Percentiles rank a stretch among this genome's conserved stretches.
These are phyloP conservation scores for Aphelenchoides fujianensis DNA, from an alignment of 1,140 invertebrate species.

Conservation along the genomic window DNA sequence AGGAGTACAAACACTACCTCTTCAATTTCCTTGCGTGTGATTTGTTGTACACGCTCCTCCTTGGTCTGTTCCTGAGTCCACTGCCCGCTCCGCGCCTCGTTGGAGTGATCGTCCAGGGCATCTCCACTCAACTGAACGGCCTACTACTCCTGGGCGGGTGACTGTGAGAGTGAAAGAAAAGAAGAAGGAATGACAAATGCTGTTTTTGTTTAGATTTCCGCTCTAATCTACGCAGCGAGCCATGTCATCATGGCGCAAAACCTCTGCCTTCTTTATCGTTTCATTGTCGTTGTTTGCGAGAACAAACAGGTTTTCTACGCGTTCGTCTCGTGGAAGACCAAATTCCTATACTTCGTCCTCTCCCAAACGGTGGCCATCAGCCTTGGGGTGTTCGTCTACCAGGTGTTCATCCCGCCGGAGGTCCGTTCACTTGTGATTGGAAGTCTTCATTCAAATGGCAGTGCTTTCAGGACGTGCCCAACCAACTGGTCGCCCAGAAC, in stretches of 20 bases:
- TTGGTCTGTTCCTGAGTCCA: background rate
- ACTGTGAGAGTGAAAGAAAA: background rate
- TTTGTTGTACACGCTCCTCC: background rate
- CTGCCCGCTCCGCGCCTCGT: background rate
- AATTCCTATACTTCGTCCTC: background rate
- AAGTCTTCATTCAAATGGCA: background rate
- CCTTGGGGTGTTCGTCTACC: background rate
- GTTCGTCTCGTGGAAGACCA: background rate
- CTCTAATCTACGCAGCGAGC: background rate
- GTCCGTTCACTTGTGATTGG: too few relatives aligned
- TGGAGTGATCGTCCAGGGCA: background rate
- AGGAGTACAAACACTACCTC: background rate
- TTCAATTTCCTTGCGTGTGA: background rate
- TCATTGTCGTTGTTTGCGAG: constrained; percentile 2
- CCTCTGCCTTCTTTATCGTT: background rate
- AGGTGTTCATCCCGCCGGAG: background rate
- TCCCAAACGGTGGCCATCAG: background rate
- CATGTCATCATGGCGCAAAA: background rate
- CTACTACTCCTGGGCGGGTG: background rate
- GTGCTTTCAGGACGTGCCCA: background rate
- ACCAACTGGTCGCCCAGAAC: background rate
- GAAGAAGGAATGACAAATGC: background rate
- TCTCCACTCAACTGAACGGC: background rate
- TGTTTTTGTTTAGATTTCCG: background rate
- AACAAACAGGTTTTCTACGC: background rate